A percentile compares a stretch with the other conserved stretches of the same genome.
Conservation (phyloP, 2,888 invertebrate genomes). For the Tubulanus polymorphus region DNA sequence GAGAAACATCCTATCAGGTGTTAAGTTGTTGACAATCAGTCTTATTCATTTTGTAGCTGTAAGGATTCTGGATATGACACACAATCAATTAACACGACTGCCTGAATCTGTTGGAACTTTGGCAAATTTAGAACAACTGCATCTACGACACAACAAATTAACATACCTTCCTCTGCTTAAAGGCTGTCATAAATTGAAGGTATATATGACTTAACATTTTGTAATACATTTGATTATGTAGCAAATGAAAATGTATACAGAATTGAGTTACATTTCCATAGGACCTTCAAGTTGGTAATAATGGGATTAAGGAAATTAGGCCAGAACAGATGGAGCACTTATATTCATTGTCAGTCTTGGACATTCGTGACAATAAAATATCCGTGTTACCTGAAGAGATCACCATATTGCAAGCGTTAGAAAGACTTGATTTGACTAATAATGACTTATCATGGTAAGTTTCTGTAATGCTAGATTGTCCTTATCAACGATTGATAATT, state of each 20-base stretch:
- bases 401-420: slow-evolving; percentile 68
- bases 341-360: slow-evolving; percentile 57
- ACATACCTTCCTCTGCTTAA: slow-evolving; percentile 56
- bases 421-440: slow-evolving; percentile 79
- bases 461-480: not conserved
- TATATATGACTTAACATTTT: too few species aligned
- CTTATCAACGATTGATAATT: not conserved
- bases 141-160: slow-evolving; percentile 52
- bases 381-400: slow-evolving; percentile 74
- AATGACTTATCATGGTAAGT: slow-evolving; percentile 63
- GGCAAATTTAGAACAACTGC: slow-evolving; percentile 55
- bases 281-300: slow-evolving; percentile 80
- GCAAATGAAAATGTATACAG: too few species aligned
- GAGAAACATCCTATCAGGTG: too few species aligned
- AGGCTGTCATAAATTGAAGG: slow-evolving; percentile 69
- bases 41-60: slow-evolving; percentile 75
- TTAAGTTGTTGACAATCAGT: too few species aligned
- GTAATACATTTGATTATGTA: not conserved
- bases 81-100: slow-evolving; percentile 68
- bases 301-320: slow-evolving; percentile 70
- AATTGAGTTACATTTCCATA: slow-evolving; percentile 14
- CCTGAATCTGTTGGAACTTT: slow-evolving; percentile 74
- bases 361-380: slow-evolving; percentile 78
- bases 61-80: slow-evolving; percentile 67
- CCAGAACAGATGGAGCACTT: slow-evolving; percentile 55